Evolutionary conservation across 2,888 invertebrate species (phyloP), one percentile per base, ranked within the genome.

Genomic region (Nemotelus nigrinus): DNA sequence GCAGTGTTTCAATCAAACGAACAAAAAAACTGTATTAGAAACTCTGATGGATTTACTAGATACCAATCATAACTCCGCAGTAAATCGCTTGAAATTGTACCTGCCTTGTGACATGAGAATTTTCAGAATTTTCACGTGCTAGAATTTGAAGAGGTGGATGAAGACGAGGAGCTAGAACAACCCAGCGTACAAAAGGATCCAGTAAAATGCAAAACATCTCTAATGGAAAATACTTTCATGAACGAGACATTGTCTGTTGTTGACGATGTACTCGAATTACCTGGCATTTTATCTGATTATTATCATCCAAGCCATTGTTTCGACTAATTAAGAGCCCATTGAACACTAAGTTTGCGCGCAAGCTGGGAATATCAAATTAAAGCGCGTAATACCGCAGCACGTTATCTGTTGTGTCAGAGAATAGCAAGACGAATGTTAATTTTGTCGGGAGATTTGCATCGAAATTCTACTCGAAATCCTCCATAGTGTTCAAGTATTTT

Each of bases 251-350:
- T 63, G 63, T 63, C 63, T 63, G 43, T 10, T 41, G 8, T 63
- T 25, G 63, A 63, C 43, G 43, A 63, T 25, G 25, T 25, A 25
- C 25, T 25, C 25, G 25, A 63, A 7, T 63, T 57, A 10, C 57
- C 10, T 57, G 10, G 57, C 5, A 57, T 25, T 4, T 63, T 63
- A 10, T 10, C 4, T 25, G 63, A 41, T 25, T 25, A 25, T 25
- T 25, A 53, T 10, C 41, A 7, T 63, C 63, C 41, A 41, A 41
- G 39, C 10, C 7, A 43, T 63, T 63, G 39, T 4, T 10, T 8
- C 57, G 25, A 25, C 57, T 57, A 57, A 63, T 63, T 63, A 63
- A 63, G 25, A 10, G 57, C n/a, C 10, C 25, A 10, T 63, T 63
- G 63, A 43, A 63, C 63, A 63, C 41, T 25, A 7, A 63, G 3